Percentiles rank a stretch among this genome's conserved stretches.
These are phyloP conservation scores for Tyria jacobaeae DNA, from an alignment of 2,888 invertebrate genomes.

Conservation along the genomic window DNA sequence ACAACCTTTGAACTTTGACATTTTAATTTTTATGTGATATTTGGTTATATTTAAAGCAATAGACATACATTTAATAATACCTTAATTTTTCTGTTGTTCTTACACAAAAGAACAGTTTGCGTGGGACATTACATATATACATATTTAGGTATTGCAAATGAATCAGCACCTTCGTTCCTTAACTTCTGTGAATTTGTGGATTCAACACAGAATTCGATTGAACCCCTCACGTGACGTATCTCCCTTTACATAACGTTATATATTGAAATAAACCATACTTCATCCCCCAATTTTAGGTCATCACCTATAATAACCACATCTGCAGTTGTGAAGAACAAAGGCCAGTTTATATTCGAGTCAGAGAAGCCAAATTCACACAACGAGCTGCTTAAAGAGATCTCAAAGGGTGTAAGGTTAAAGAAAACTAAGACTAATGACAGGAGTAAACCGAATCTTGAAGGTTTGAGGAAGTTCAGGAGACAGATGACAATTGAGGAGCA, in stretches of 20 bases:
- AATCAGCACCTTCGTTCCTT: too few species aligned
- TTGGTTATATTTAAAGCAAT: too few species aligned
- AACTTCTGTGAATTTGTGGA: background rate
- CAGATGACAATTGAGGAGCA: conserved; percentile 97
- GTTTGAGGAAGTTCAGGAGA: conserved; percentile 94
- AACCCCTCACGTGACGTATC: background rate
- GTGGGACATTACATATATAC: too few species aligned
- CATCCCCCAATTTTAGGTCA: conserved; percentile 76
- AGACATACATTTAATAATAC: too few species aligned
- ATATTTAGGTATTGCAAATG: too few species aligned
- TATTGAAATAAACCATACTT: background rate
- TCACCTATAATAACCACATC: conserved; percentile 87
- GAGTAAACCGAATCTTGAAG: conserved; percentile 93
- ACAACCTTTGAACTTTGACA: too few species aligned
- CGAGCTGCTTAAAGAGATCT: conserved; percentile 92
- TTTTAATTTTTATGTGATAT: too few species aligned
- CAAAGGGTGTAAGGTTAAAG: conserved; percentile 91
- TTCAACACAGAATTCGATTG: background rate
- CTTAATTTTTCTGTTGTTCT: too few species aligned
- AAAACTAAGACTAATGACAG: conserved; percentile 93
- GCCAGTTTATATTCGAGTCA: conserved; percentile 95
- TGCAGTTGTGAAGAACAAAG: conserved; percentile 88
- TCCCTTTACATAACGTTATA: background rate
- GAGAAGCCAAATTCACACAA: conserved; percentile 93
- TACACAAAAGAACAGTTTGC: too few species aligned